phyloP scores from a whole-genome alignment of 2,797 vertebrate species.

The Paedocypris micromegethes region DNA sequence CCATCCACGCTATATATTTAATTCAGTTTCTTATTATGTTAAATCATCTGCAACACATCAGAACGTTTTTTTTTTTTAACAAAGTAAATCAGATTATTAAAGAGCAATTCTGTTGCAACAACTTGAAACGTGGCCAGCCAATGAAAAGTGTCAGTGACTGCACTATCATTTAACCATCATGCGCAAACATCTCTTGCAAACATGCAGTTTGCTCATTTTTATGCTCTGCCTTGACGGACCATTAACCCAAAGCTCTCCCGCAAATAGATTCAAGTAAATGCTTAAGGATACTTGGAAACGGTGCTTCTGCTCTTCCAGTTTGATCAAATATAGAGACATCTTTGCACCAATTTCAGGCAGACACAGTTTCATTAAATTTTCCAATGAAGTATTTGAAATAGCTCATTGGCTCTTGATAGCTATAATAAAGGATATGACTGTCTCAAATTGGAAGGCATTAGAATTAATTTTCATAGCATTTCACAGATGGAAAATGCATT shows the following conservation, averaged over 20 bases:
- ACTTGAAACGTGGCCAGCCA: constrained; percentile 14
- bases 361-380: constrained; percentile 73
- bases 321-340: constrained; percentile 25
- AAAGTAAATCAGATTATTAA: constrained; percentile 16
- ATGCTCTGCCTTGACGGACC: constrained; percentile 9
- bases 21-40: constrained; percentile 13
- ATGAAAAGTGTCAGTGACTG: background rate
- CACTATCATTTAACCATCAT: background rate
- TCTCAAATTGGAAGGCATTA: constrained; percentile 67
- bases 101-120: constrained; percentile 5
- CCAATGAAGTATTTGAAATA: constrained; percentile 75
- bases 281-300: constrained; percentile 15
- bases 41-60: background rate
- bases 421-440: constrained; percentile 71
- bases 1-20: background rate
- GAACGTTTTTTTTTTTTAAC: constrained; percentile 2
- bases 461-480: constrained; percentile 76
- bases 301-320: constrained; percentile 22
- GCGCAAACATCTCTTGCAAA: background rate
- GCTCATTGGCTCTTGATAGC: constrained; percentile 73
- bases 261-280: constrained; percentile 31
- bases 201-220: constrained; percentile 6
- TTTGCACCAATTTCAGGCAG: constrained; percentile 60
- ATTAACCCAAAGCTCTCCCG: constrained; percentile 30
- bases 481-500: constrained; percentile 67